Evolutionary conservation across 92 coral and sea anemone species (phyloP).

Genomic region (Palythoa grandis): DNA sequence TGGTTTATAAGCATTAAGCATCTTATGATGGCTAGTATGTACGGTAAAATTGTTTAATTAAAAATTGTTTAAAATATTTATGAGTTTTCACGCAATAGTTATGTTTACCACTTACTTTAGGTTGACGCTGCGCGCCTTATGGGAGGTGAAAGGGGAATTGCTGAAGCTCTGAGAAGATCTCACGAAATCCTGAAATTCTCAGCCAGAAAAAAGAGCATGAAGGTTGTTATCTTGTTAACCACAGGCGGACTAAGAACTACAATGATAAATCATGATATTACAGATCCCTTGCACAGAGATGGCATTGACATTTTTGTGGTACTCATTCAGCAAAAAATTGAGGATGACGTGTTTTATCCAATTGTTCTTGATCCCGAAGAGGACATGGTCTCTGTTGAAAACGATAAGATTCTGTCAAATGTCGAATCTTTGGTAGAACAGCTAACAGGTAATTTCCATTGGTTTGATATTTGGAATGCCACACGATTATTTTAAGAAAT

Average conservation of each 20-base stretch:
- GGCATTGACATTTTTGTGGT: constrained; percentile 24
- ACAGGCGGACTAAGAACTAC: constrained; percentile 14
- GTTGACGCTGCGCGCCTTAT: neutral
- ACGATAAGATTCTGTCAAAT: neutral
- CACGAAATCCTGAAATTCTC: neutral
- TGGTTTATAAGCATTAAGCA: no score
- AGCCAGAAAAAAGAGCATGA: constrained; percentile 10
- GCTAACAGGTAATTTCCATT: neutral
- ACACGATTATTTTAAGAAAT: no score
- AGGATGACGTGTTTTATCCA: constrained; percentile 12
- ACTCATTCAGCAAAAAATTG: neutral
- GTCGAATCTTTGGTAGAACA: neutral
- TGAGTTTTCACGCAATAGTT: neutral
- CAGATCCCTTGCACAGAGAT: constrained; percentile 1
- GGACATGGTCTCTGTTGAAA: neutral
- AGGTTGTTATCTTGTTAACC: constrained; percentile 17
- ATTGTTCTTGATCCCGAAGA: constrained; percentile 11
- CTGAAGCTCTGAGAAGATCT: neutral
- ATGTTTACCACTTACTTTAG: neutral
- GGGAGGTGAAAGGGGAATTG: neutral
- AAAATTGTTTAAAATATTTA: neutral
- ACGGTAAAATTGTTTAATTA: no score
- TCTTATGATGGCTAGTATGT: no score
- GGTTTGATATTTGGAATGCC: no score
- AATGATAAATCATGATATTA: neutral